These are phyloP conservation scores for Aspidiotus rigidus DNA, from an alignment of 2,888 invertebrate genomes.

Conservation along the genomic window DNA sequence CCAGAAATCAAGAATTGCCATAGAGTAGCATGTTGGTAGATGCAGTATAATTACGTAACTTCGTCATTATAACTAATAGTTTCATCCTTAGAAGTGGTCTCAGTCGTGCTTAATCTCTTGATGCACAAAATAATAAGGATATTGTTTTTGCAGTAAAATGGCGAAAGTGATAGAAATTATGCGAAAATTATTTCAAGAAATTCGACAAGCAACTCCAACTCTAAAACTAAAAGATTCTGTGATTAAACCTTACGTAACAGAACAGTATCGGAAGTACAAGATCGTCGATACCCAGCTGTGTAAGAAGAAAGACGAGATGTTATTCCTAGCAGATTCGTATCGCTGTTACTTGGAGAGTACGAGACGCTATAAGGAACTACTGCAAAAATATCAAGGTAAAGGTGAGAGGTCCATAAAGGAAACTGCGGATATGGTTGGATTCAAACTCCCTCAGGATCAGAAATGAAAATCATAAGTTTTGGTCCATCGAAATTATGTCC, in stretches of 20 bases:
- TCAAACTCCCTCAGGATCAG: constrained; percentile 58
- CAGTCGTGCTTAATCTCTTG: too few relatives aligned
- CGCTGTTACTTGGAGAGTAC: constrained; percentile 63
- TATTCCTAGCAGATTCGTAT: constrained; percentile 67
- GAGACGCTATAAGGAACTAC: constrained; percentile 60
- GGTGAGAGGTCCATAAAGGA: constrained; percentile 68
- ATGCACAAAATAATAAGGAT: too few relatives aligned
- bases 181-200: constrained; percentile 17
- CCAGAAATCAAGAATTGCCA: too few relatives aligned
- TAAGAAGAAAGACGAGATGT: constrained; percentile 51
- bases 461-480: constrained; percentile 33
- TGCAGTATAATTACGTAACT: too few relatives aligned
- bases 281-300: constrained; percentile 30
- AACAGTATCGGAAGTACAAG: constrained; percentile 18
- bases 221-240: constrained; percentile 20
- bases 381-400: constrained; percentile 63
- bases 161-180: not conserved
- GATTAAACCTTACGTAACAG: constrained; percentile 8
- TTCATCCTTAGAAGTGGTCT: too few relatives aligned
- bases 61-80: too few relatives aligned
- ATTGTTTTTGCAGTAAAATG: too few relatives aligned
- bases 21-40: too few relatives aligned
- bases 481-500: not conserved
- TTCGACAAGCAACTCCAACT: constrained; percentile 17
- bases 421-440: constrained; percentile 74